Conservation (phyloP, 2,113 vertebrate genomes). For the Mirounga angustirostris region DNA sequence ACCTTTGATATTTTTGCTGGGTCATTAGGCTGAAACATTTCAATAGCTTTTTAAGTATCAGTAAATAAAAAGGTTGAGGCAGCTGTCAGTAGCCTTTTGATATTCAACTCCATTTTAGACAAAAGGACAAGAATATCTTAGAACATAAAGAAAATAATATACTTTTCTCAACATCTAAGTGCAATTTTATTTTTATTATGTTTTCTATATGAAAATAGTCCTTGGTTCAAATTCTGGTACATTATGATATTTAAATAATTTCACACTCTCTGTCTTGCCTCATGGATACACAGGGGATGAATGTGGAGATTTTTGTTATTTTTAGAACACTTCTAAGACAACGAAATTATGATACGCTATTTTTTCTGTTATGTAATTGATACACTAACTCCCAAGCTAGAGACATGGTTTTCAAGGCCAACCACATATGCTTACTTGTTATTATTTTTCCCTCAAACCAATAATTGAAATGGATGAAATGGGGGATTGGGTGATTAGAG, state of each 20-base stretch:
- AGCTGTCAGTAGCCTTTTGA: neutral
- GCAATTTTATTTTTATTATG: neutral
- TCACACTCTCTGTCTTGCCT: neutral
- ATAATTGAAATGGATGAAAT: conserved; percentile 4
- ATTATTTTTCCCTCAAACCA: neutral
- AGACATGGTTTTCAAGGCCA: neutral
- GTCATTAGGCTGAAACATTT: neutral
- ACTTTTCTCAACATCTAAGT: neutral
- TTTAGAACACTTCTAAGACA: neutral
- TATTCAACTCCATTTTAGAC: neutral
- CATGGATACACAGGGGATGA: neutral
- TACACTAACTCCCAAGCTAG: neutral
- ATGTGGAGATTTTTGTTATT: neutral
- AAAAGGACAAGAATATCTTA: neutral
- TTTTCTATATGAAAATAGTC: neutral
- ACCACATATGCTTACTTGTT: neutral
- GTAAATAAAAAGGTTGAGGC: neutral
- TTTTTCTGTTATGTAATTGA: neutral
- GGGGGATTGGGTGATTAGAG: neutral
- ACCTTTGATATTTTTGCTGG: neutral
- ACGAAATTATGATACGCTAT: neutral
- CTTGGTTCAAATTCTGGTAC: neutral
- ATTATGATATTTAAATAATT: neutral
- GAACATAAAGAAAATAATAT: neutral
- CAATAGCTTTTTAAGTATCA: neutral